Percentiles rank a stretch among this genome's conserved stretches.
Conservation (phyloP, 2,888 invertebrate genomes). For the Agrochola lota region DNA sequence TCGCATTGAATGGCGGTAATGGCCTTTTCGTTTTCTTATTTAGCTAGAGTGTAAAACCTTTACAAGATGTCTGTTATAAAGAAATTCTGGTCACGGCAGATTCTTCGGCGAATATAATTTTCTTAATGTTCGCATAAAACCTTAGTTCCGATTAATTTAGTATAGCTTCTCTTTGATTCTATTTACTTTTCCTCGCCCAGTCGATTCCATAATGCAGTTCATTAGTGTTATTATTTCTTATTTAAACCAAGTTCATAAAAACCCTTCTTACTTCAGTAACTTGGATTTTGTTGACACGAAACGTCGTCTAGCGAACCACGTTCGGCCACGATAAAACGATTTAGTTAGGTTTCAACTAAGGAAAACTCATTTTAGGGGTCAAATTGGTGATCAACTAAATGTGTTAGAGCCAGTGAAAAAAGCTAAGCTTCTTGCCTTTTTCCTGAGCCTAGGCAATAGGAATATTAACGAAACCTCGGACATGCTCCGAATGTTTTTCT, state of each 20-base stretch:
- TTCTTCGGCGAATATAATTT: constrained; percentile 6
- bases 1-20: constrained; percentile 52
- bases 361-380: constrained; percentile 61
- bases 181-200: not conserved
- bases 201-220: not conserved
- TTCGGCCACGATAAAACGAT: constrained; percentile 55
- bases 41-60: constrained; percentile 25
- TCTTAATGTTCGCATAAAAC: not conserved
- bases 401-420: constrained; percentile 48
- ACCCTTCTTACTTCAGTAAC: constrained; percentile 5
- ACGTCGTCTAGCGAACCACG: constrained; percentile 21
- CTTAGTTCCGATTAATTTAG: not conserved
- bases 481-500: constrained; percentile 14
- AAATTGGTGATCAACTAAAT: constrained; percentile 60
- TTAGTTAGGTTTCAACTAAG: constrained; percentile 49
- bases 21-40: constrained; percentile 52
- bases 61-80: constrained; percentile 32
- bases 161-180: not conserved
- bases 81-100: constrained; percentile 15
- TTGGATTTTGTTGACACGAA: constrained; percentile 35
- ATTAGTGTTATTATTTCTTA: not conserved
- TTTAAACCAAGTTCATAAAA: constrained; percentile 5
- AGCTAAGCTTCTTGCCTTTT: constrained; percentile 35
- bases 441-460: constrained; percentile 11
- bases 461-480: constrained; percentile 34